phyloP scores from a whole-genome alignment of 92 coral and sea anemone genomes.

The Zoanthus sociatus region DNA sequence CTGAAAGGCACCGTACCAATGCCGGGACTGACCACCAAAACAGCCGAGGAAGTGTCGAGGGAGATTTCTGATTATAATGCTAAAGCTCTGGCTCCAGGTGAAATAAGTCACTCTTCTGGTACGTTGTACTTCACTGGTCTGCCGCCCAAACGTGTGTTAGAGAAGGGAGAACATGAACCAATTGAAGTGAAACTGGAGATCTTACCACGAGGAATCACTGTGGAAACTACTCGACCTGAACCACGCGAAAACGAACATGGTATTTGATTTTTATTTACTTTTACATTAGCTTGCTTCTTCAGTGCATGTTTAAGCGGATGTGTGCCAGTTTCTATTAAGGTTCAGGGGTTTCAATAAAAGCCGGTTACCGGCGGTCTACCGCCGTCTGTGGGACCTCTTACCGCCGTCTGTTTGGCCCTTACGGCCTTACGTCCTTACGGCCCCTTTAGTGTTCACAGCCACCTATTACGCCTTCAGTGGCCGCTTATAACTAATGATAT shows the following conservation, averaged over 20 bases:
- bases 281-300: not conserved
- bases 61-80: constrained; percentile 95
- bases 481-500: no score
- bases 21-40: constrained; percentile 88
- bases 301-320: not conserved
- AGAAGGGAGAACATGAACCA: constrained; percentile 39
- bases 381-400: no score
- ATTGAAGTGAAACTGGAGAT: constrained; percentile 35
- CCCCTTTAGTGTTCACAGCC: no score
- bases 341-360: no score
- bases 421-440: no score
- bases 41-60: constrained; percentile 82
- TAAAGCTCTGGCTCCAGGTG: constrained; percentile 93
- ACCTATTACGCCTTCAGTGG: no score
- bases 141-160: constrained; percentile 86
- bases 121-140: constrained; percentile 83
- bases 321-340: no score
- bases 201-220: constrained; percentile 45
- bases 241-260: constrained; percentile 40
- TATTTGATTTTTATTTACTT: not conserved
- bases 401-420: no score
- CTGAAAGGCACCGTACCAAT: constrained; percentile 83
- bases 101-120: constrained; percentile 79
- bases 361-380: no score
- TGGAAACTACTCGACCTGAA: constrained; percentile 36